A percentile compares a stretch with the other conserved stretches of the same genome.
Evolutionary conservation across 2,797 vertebrate species (phyloP).

Genomic region (Etheostoma perlongum): DNA sequence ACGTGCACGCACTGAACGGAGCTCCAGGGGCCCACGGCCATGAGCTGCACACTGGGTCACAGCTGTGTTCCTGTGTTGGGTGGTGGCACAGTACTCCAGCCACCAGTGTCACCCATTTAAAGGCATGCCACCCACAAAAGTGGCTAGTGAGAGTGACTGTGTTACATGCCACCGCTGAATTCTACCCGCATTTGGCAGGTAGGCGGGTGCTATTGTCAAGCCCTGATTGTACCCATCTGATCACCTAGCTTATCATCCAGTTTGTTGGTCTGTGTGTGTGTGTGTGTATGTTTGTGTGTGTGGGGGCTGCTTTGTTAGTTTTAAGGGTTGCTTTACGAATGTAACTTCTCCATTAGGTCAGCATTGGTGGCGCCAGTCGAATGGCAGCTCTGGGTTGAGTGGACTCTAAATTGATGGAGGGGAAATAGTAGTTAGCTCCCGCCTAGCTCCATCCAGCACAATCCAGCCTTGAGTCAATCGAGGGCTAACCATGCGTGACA

Average conservation of each 20-base stretch:
- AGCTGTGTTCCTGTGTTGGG: no score
- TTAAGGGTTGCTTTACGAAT: constrained; percentile 15
- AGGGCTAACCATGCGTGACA: constrained; percentile 64
- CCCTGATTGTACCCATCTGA: neutral
- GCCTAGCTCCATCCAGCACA: constrained; percentile 43
- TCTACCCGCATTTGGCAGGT: no score
- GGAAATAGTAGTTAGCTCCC: constrained; percentile 56
- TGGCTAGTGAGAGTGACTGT: no score
- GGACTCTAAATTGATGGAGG: constrained; percentile 51
- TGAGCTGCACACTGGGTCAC: no score
- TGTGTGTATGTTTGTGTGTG: neutral
- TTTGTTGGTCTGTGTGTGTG: neutral
- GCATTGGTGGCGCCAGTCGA: constrained; percentile 29
- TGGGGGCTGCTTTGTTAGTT: neutral
- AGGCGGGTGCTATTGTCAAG: no score
- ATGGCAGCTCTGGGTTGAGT: constrained; percentile 34
- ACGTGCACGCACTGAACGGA: no score
- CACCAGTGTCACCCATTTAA: no score
- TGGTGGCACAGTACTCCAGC: no score
- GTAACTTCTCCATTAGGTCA: constrained; percentile 34
- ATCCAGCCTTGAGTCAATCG: constrained; percentile 59
- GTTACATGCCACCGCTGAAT: no score
- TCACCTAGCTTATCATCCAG: neutral
- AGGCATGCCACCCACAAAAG: no score
- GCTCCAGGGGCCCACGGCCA: no score